Base-by-base conservation (phyloP, 2,113 vertebrate species). In the Steatornis caripensis region DNA sequence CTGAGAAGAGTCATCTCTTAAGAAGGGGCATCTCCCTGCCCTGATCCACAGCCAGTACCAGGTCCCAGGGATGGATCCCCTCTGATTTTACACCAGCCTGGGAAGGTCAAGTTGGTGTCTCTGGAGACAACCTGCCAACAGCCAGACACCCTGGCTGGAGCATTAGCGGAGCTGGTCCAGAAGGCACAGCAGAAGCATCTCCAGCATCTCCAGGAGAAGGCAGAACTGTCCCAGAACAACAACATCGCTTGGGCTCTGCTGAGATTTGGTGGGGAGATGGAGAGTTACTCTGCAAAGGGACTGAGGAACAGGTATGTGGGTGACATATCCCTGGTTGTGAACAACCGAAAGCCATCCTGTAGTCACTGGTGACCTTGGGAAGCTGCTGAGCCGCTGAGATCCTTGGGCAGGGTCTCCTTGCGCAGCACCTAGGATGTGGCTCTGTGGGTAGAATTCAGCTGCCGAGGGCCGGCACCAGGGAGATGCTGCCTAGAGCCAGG, bases 271-370 rank as follows among this genome's bases (percentile, higher is more conserved):
- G 34, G 12, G 43, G 18, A 70, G 9, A 27, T 54, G 10, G 26
- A 58, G 20, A 84, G 10, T 29, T 91, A 16, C 12, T 84, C 18
- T 75, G 55, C 39, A 1, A 0, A 34, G 18, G 23, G 5, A 30
- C 16, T 7, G 12, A 74, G 54, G 6, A 48, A 9, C 10, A 65
- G 54, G 41, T 53, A 77, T 0, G 0, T 26, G 12, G 43, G 17
- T 15, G 55, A 34, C 46, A 3, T 5, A 20, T 8, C 21, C 8
- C 18, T 22, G 12, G 4, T 19, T 64, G 39, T 78, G 64, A 81
- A 43, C 27, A 66, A n/a, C 9, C 1, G 74, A 70, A 80, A 70
- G 19, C 32, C 37, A 84, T 12, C 19, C 41, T 69, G 30, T n/a
- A 8, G 10, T 41, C 53, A 53, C 15, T 3, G 1, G 37, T 10